A percentile compares a stretch with the other conserved stretches of the same genome.
Conservation (phyloP, 2,888 invertebrate species). For the Sinotaia quadrata region DNA sequence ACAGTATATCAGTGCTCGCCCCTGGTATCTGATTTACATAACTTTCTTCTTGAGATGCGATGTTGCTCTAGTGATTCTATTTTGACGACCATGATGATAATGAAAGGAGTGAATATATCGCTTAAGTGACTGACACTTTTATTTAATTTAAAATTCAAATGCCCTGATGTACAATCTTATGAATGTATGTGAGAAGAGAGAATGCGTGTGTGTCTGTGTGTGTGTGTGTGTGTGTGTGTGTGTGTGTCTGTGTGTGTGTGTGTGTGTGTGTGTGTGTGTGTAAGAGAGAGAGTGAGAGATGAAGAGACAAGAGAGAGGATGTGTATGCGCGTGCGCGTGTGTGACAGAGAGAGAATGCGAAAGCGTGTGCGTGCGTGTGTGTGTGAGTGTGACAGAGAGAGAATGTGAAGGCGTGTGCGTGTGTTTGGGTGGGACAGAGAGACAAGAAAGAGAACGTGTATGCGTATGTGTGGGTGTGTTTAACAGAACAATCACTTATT, state of each 20-base stretch:
- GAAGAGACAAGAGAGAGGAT: too few species aligned
- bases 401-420: not conserved
- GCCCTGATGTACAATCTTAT: too few species aligned
- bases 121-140: too few species aligned
- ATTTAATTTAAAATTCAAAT: too few species aligned
- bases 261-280: too few species aligned
- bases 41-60: too few species aligned
- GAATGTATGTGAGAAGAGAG: too few species aligned
- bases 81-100: not conserved
- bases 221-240: conserved; percentile 7
- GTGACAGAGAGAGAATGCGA: not conserved
- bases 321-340: not conserved
- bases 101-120: not conserved
- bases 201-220: not conserved
- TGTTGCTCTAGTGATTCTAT: too few species aligned
- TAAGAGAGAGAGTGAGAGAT: not conserved
- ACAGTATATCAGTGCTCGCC: too few species aligned
- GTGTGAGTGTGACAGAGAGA: conserved; percentile 6
- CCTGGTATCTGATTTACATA: too few species aligned
- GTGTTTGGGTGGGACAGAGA: not conserved
- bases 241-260: not conserved
- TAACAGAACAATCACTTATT: not conserved
- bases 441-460: not conserved
- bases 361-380: conserved; percentile 2
- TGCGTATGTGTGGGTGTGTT: too few species aligned